phyloP scores from a whole-genome alignment of 2,113 vertebrate genomes.

The Corvus hawaiiensis region DNA sequence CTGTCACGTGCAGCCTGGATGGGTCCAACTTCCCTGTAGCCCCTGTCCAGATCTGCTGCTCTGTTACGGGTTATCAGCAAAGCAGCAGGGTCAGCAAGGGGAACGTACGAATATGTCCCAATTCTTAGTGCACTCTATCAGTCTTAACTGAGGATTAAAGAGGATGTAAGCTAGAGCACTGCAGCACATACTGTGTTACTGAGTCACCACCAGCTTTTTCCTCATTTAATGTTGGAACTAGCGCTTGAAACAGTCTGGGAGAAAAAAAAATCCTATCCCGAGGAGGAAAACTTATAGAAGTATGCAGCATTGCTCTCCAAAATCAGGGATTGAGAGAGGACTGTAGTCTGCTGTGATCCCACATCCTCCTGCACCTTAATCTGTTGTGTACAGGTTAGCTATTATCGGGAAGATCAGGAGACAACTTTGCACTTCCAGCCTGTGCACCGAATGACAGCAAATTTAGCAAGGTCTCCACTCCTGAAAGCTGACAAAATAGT shows the following conservation, averaged over 20 bases:
- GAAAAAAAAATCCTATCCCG: neutral
- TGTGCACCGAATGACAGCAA: neutral
- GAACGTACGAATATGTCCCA: neutral
- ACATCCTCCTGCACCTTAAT: neutral
- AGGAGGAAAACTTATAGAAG: neutral
- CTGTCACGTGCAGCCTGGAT: accelerated
- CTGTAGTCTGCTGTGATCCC: neutral
- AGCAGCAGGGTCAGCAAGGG: neutral
- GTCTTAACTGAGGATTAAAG: neutral
- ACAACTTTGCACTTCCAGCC: neutral
- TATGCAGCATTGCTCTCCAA: neutral
- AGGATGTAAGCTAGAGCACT: neutral
- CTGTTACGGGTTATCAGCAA: neutral
- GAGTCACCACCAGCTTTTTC: neutral
- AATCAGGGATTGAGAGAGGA: neutral
- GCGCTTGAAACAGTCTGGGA: neutral
- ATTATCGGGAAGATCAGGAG: neutral
- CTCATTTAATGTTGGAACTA: neutral
- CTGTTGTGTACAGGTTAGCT: neutral
- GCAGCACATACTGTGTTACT: neutral
- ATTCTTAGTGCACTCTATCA: neutral
- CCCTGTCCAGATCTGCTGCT: neutral
- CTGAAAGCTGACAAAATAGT: neutral
- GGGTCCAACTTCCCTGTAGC: neutral
- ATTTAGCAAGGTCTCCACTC: neutral